These are phyloP conservation scores for Pseudois nayaur DNA, from an alignment of 2,113 vertebrate species.

Conservation along the genomic window DNA sequence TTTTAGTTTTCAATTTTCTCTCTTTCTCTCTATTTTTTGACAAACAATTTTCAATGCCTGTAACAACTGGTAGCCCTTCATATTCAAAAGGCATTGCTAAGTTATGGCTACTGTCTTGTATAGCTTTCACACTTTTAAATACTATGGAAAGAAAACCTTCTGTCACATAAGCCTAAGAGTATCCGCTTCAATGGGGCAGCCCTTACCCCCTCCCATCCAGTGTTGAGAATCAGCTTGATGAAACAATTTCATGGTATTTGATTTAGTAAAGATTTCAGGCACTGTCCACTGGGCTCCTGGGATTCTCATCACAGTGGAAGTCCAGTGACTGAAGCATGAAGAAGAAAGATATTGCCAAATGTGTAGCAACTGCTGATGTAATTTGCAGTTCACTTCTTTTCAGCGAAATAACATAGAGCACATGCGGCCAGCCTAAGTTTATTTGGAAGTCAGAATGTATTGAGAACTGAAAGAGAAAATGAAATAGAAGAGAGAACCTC, in stretches of 20 bases:
- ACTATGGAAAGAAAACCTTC: background rate
- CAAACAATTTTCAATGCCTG: background rate
- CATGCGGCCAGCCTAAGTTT: conserved; percentile 9
- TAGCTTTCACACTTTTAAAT: conserved; percentile 2
- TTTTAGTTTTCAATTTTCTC: conserved; percentile 14
- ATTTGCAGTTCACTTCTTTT: conserved; percentile 53
- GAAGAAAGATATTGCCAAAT: conserved; percentile 46
- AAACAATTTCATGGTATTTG: background rate
- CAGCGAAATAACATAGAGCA: conserved; percentile 34
- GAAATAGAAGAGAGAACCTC: conserved; percentile 44
- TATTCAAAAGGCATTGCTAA: background rate
- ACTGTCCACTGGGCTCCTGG: background rate
- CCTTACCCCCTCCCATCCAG: background rate
- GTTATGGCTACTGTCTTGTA: background rate
- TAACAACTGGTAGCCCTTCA: background rate
- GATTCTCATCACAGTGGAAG: conserved; percentile 47
- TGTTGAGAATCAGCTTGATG: background rate
- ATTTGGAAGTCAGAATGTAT: conserved; percentile 13
- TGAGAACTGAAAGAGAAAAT: conserved; percentile 51
- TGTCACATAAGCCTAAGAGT: background rate
- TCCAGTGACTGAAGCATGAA: conserved; percentile 27
- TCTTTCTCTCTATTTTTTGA: background rate
- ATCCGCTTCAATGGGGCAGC: background rate
- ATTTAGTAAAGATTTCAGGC: background rate
- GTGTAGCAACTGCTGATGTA: conserved; percentile 5